Evolutionary conservation across 2,888 invertebrate genomes (phyloP), one percentile per base, ranked within the genome.

Genomic region (Aquatica leii): DNA sequence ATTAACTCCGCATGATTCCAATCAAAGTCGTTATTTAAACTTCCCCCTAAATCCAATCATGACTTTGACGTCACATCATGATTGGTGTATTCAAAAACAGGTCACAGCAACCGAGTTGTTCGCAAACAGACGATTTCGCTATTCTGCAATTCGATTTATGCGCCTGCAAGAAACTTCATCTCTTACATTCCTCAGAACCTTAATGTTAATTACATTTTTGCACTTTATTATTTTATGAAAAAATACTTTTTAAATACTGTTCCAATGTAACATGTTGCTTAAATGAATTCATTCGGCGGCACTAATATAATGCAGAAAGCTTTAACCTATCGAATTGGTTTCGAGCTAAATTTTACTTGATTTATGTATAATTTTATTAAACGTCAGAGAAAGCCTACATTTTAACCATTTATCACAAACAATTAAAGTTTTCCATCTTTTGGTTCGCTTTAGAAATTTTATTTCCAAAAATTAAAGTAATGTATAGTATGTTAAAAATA

Each of bases 1-100:
- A 69, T 69, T 69, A 69, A 65, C 69, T 65, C 69, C 35, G 60
- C 61, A 62, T 50, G 61, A 58, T 58, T 65, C 66, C 65, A 69
- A 69, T 69, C 66, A 69, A 50, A 51, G 59, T 40, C 55, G 62
- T 65, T 65, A 66, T 66, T 66, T 66, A 62, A 66, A 57, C 15
- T 57, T 43, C 52, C 50, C 54, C 52, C 59, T 50, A 55, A 56
- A 62, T 65, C 51, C 66, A 60, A 62, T 66, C 64, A 69, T 69
- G 60, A 62, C 24, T 50, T 59, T 66, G 69, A 66, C 66, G 66
- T 69, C 66, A 63, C 59, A 52, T 62, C 52, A 57, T 62, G 67
- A 65, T 65, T 67, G 62, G 58, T 40, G 56, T 67, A 65, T 62
- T 67, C 59, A 56, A 56, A 60, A 56, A 56, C 46, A 62, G 60